Conservation (phyloP, 2,888 invertebrate species). For the Lucinisca nassula region DNA sequence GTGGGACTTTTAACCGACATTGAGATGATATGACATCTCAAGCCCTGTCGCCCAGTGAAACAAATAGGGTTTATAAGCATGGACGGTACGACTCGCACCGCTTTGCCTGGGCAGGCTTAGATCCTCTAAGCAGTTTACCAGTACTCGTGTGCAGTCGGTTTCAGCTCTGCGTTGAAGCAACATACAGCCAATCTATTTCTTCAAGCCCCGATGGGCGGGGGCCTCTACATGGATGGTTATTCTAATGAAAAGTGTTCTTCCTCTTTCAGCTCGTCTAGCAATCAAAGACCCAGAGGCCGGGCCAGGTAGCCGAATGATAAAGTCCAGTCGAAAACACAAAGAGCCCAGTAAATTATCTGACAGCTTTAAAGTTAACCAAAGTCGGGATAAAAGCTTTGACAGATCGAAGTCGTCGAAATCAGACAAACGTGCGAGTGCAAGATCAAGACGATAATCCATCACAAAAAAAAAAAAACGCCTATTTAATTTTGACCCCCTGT, state of each 20-base stretch:
- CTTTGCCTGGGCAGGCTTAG: too few species aligned
- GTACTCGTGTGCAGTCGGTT: neutral
- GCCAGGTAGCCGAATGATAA: conserved; percentile 27
- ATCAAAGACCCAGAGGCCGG: conserved; percentile 46
- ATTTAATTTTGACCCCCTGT: too few species aligned
- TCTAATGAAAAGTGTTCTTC: neutral
- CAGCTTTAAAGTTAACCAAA: neutral
- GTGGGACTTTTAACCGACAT: too few species aligned
- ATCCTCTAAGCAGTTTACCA: too few species aligned
- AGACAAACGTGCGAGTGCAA: neutral
- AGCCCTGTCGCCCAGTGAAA: too few species aligned
- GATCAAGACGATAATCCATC: neutral
- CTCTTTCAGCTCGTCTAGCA: conserved; percentile 59
- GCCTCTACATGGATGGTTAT: neutral
- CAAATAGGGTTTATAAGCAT: too few species aligned
- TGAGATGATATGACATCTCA: too few species aligned
- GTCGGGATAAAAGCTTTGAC: neutral
- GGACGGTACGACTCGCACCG: too few species aligned
- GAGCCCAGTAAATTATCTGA: neutral
- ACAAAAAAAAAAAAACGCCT: too few species aligned
- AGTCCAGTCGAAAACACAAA: conserved; percentile 53
- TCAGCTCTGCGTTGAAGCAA: too few species aligned
- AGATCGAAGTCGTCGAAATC: conserved; percentile 1
- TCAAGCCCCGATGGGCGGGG: too few species aligned
- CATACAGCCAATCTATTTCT: too few species aligned